Conservation (phyloP, 2,113 vertebrate genomes). For the Peucedramus taeniatus region DNA sequence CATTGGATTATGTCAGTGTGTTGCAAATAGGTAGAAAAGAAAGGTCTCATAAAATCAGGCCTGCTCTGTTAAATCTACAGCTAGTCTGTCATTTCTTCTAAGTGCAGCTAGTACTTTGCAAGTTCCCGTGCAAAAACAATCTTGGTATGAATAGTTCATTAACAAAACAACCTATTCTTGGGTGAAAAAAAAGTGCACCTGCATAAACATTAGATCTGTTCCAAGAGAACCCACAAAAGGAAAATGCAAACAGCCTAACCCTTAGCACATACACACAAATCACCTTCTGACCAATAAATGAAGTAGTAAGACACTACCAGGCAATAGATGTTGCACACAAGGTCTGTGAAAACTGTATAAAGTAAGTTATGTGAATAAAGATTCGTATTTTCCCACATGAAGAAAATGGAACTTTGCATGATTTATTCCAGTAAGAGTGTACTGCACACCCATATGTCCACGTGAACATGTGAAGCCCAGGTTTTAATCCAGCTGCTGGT, state of each 20-base stretch:
- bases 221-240: background rate
- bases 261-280: background rate
- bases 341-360: background rate
- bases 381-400: background rate
- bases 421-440: background rate
- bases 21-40: background rate
- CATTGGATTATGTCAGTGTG: rapidly evolving
- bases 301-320: background rate
- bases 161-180: background rate
- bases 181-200: background rate
- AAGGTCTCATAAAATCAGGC: background rate
- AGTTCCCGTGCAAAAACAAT: background rate
- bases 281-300: background rate
- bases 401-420: background rate
- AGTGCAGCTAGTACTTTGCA: background rate
- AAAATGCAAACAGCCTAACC: background rate
- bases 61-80: background rate
- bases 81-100: background rate
- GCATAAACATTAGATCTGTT: background rate
- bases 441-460: rapidly evolving
- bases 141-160: background rate
- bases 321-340: background rate
- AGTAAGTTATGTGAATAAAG: background rate
- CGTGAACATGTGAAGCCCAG: rapidly evolving
- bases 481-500: background rate